phyloP scores from a whole-genome alignment of 2,113 vertebrate species.

The Amblyornis subalaris region DNA sequence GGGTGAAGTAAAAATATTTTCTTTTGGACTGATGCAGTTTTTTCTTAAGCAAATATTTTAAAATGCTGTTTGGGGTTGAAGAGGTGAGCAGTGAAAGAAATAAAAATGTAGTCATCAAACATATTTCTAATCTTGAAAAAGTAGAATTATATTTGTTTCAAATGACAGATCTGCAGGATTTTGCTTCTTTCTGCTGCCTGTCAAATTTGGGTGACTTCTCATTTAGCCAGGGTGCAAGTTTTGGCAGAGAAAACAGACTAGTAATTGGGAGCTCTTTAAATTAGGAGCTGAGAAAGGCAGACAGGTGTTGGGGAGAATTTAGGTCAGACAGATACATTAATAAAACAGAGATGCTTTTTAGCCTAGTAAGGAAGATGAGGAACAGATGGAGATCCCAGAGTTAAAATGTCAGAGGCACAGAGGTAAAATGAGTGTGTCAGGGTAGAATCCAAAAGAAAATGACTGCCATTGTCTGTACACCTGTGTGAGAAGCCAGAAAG shows the following conservation, averaged over 20 bases:
- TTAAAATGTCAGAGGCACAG: conserved; percentile 20
- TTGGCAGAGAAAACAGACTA: neutral
- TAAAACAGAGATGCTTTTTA: conserved; percentile 14
- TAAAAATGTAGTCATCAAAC: neutral
- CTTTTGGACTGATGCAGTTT: rapidly evolving
- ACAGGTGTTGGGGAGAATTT: conserved; percentile 19
- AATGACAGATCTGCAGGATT: neutral
- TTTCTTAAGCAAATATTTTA: neutral
- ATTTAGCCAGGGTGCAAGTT: neutral
- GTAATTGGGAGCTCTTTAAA: neutral
- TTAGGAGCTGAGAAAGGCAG: neutral
- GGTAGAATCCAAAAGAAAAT: neutral
- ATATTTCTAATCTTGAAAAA: neutral
- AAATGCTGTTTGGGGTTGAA: neutral
- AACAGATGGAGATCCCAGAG: conserved; percentile 40
- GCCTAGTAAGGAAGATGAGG: neutral
- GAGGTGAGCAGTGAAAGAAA: neutral
- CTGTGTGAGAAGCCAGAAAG: neutral
- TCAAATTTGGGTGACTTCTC: neutral
- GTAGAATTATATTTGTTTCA: neutral
- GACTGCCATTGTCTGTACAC: neutral
- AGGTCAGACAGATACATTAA: conserved; percentile 19
- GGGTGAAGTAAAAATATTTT: neutral
- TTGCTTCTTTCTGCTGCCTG: neutral
- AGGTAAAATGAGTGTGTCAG: conserved; percentile 9